A percentile compares a stretch with the other conserved stretches of the same genome.
phyloP scores from a whole-genome alignment of 2,113 vertebrate genomes.

The Girardinichthys multiradiatus region DNA sequence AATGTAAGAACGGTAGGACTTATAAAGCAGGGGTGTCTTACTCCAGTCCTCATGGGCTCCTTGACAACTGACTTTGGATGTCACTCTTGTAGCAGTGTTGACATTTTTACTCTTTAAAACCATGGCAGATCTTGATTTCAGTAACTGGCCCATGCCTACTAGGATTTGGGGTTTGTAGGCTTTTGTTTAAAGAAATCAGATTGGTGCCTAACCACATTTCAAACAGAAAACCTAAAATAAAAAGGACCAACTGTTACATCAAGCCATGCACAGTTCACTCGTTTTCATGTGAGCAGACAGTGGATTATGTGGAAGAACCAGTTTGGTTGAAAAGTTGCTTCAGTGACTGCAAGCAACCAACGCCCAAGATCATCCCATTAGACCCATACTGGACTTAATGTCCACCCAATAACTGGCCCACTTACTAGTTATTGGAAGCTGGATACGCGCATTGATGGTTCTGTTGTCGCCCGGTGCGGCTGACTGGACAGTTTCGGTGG shows the following conservation, averaged over 20 bases:
- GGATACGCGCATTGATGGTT: conserved; percentile 65
- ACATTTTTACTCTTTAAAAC: too few species aligned
- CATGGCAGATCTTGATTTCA: too few species aligned
- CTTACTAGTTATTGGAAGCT: conserved; percentile 86
- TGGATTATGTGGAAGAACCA: conserved; percentile 19
- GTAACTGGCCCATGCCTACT: neutral
- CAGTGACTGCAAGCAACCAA: neutral
- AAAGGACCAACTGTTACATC: neutral
- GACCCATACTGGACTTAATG: neutral
- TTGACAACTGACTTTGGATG: too few species aligned
- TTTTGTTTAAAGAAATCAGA: neutral
- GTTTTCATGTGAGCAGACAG: neutral
- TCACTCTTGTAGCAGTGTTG: too few species aligned
- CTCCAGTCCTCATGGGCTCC: too few species aligned
- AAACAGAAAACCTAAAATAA: neutral
- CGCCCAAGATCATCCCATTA: neutral
- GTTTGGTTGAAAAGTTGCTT: conserved; percentile 4
- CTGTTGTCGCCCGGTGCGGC: conserved; percentile 64
- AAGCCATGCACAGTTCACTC: neutral
- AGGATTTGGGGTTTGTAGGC: neutral
- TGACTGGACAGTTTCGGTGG: conserved; percentile 59
- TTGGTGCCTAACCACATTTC: neutral
- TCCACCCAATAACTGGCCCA: too few species aligned
- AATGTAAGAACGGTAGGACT: too few species aligned
- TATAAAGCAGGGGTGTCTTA: too few species aligned